Conservation (phyloP, 2,113 vertebrate genomes). For the Ictidomys tridecemlineatus region DNA sequence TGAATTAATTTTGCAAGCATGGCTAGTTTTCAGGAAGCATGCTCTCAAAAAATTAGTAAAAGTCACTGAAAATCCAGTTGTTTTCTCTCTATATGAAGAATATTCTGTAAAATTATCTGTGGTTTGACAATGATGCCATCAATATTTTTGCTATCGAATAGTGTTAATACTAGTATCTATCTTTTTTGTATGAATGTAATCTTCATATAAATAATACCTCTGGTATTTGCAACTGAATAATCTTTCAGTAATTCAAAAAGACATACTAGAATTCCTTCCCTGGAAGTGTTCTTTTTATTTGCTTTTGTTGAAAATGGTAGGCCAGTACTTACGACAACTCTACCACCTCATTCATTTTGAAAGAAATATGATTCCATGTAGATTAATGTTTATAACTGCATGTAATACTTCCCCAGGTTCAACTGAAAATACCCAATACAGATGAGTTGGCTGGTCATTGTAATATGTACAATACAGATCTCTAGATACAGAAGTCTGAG, state of each 20-base stretch:
- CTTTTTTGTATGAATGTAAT: slow-evolving; percentile 67
- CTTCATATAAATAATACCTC: slow-evolving; percentile 48
- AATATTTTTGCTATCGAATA: slow-evolving; percentile 69
- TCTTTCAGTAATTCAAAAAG: slow-evolving; percentile 42
- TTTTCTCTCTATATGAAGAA: slow-evolving; percentile 44
- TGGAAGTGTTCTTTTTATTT: slow-evolving; percentile 69
- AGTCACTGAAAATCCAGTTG: slow-evolving; percentile 66
- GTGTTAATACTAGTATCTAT: slow-evolving; percentile 41
- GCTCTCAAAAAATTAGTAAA: slow-evolving; percentile 79
- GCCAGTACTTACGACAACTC: slow-evolving; percentile 59
- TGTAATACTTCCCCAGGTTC: slow-evolving; percentile 66
- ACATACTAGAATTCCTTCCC: slow-evolving; percentile 60
- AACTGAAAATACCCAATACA: slow-evolving; percentile 64
- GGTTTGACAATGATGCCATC: slow-evolving; percentile 51
- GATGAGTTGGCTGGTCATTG: slow-evolving; percentile 60
- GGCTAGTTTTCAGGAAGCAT: slow-evolving; percentile 84
- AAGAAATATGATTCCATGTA: slow-evolving; percentile 72
- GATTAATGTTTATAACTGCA: slow-evolving; percentile 73
- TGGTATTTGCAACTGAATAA: slow-evolving; percentile 69
- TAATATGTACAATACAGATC: slow-evolving; percentile 64
- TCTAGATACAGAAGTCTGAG: slow-evolving; percentile 39
- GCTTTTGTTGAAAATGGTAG: slow-evolving; percentile 71
- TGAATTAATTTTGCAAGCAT: slow-evolving; percentile 86
- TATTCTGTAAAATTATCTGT: slow-evolving; percentile 67
- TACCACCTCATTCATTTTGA: slow-evolving; percentile 71